These are phyloP conservation scores for Bombus vancouverensis DNA, from an alignment of 1,140 invertebrate genomes.

Conservation along the genomic window DNA sequence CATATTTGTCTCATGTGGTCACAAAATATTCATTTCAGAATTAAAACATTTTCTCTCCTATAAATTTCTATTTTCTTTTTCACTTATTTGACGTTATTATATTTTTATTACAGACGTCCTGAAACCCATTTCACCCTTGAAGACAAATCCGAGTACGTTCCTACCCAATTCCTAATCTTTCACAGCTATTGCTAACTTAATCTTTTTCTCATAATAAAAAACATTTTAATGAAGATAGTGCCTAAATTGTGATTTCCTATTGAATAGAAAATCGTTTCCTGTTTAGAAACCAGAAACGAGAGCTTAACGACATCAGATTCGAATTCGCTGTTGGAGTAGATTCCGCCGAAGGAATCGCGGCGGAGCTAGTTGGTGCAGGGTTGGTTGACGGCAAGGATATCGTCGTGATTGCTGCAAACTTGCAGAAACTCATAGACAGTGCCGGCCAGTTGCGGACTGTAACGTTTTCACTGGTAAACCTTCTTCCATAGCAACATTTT, in stretches of 20 bases:
- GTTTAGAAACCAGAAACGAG: constrained; percentile 92
- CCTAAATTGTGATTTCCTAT: not conserved
- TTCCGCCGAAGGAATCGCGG: constrained; percentile 96
- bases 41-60: not conserved
- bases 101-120: constrained; percentile 67
- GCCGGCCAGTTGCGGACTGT: constrained; percentile 85
- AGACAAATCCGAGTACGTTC: constrained; percentile 60
- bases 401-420: constrained; percentile 94
- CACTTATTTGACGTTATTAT: constrained; percentile 15
- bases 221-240: not conserved
- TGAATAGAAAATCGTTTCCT: not conserved
- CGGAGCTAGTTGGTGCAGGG: constrained; percentile 96
- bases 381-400: constrained; percentile 96
- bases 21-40: not conserved
- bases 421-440: constrained; percentile 94
- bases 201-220: not conserved
- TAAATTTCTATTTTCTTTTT: not conserved
- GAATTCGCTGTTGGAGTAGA: constrained; percentile 96
- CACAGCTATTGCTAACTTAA: not conserved
- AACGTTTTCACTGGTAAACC: constrained; percentile 94
- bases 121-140: constrained; percentile 67
- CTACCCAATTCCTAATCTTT: not conserved
- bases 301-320: constrained; percentile 98
- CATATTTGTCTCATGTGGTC: too few relatives aligned
- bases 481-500: not conserved